These are phyloP conservation scores for Coenonympha arcania DNA, from an alignment of 2,888 invertebrate species.

Conservation along the genomic window DNA sequence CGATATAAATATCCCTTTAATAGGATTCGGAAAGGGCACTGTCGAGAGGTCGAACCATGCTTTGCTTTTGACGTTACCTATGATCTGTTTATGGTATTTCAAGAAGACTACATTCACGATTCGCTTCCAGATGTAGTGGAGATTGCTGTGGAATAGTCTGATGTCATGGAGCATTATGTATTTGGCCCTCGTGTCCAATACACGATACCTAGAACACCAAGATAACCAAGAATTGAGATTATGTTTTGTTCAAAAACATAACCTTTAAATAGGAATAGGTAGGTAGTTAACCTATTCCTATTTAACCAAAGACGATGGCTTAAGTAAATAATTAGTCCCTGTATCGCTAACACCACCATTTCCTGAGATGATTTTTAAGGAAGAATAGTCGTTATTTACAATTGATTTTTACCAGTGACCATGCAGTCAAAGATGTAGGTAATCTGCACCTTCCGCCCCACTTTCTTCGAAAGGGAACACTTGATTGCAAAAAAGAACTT, in stretches of 20 bases:
- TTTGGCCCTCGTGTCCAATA: constrained; percentile 80
- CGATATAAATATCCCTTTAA: constrained; percentile 70
- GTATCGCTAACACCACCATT: too few relatives aligned
- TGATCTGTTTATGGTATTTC: constrained; percentile 63
- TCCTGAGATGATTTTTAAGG: too few relatives aligned
- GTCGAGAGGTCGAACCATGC: constrained; percentile 82
- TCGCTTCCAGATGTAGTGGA: constrained; percentile 83
- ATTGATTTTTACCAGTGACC: too few relatives aligned
- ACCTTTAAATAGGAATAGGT: neutral
- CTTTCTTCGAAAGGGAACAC: too few relatives aligned
- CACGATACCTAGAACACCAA: constrained; percentile 69
- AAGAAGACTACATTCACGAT: constrained; percentile 84
- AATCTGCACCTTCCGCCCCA: too few relatives aligned
- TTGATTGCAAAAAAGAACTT: too few relatives aligned
- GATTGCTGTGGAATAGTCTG: constrained; percentile 76
- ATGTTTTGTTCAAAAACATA: too few relatives aligned
- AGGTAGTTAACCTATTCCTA: neutral
- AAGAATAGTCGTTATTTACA: too few relatives aligned
- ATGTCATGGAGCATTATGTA: constrained; percentile 81
- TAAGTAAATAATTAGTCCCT: too few relatives aligned
- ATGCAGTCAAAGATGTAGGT: too few relatives aligned
- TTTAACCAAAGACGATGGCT: too few relatives aligned
- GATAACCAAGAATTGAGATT: too few relatives aligned
- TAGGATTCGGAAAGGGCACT: constrained; percentile 80
- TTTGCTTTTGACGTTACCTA: constrained; percentile 41